A percentile compares a stretch with the other conserved stretches of the same genome.
phyloP scores from a whole-genome alignment of 1,140 invertebrate genomes.

The Lepidostoma basale region DNA sequence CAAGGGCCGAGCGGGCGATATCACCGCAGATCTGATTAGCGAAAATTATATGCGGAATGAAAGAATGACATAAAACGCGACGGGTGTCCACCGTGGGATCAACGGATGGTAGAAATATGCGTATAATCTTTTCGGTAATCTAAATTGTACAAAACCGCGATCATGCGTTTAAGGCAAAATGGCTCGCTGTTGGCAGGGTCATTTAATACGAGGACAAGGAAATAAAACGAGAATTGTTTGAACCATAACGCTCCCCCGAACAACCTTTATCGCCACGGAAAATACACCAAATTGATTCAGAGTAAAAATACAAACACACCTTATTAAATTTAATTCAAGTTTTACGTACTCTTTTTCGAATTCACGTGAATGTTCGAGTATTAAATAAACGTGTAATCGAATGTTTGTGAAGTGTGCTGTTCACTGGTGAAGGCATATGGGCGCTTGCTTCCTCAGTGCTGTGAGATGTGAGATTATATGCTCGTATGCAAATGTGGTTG shows the following conservation, averaged over 20 bases:
- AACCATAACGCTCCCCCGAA: background rate
- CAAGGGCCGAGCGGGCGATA: background rate
- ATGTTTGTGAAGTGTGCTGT: background rate
- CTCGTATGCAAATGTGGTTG: slow-evolving; percentile 7
- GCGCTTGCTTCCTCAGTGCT: no score
- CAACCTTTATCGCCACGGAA: background rate
- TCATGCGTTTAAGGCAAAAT: slow-evolving; percentile 18
- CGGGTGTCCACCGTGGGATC: slow-evolving; percentile 28
- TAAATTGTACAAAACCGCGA: slow-evolving; percentile 26
- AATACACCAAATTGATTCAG: background rate
- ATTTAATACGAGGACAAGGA: slow-evolving; percentile 12
- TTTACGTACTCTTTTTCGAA: background rate
- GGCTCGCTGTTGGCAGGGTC: slow-evolving; percentile 4
- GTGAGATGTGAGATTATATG: no score
- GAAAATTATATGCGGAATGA: slow-evolving; percentile 22
- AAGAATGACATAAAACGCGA: slow-evolving; percentile 25
- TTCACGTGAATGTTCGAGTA: background rate
- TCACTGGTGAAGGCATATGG: background rate
- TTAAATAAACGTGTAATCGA: background rate
- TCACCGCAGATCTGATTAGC: slow-evolving; percentile 27
- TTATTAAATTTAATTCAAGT: background rate
- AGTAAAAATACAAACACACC: background rate
- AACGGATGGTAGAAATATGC: slow-evolving; percentile 5
- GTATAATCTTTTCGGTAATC: slow-evolving; percentile 24
- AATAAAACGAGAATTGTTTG: slow-evolving; percentile 19